Evolutionary conservation across 2,797 vertebrate species (phyloP).

Genomic region (Pseudochaenichthys georgianus): DNA sequence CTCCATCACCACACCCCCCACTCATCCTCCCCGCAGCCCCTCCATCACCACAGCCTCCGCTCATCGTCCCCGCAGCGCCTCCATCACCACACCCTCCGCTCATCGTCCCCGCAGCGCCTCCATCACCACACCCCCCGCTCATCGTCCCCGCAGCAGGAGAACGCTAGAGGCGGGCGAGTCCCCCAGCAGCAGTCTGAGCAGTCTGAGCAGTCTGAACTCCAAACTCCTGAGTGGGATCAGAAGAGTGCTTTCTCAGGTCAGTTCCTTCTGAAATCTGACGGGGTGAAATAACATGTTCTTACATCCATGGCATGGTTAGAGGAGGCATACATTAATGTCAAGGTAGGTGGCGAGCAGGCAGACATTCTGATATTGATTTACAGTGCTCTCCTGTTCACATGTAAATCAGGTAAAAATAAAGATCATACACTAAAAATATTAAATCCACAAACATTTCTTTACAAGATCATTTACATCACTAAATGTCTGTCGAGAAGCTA

Average conservation of each 20-base stretch:
- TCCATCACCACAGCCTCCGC: no score
- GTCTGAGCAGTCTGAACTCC: slow-evolving; percentile 53
- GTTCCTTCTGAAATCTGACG: not conserved
- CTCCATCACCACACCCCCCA: not conserved
- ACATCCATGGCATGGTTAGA: no score
- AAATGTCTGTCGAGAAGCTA: no score
- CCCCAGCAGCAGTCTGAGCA: slow-evolving; percentile 80
- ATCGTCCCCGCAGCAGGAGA: not conserved
- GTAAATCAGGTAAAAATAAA: not conserved
- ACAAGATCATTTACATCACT: no score
- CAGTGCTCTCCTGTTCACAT: not conserved
- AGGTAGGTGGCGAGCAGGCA: not conserved
- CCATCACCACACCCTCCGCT: no score
- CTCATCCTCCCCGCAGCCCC: slow-evolving; percentile 12
- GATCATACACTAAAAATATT: not conserved
- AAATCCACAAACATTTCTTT: no score
- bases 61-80: no score
- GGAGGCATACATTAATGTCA: not conserved
- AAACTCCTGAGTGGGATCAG: slow-evolving; percentile 58
- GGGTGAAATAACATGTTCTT: not conserved
- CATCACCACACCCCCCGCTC: no score
- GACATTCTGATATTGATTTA: not conserved
- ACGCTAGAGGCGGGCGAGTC: not conserved
- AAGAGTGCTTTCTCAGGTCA: slow-evolving; percentile 76
- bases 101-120: no score